These are phyloP conservation scores for Amphiprion clarkii DNA, from an alignment of 2,797 vertebrate species.

Conservation along the genomic window DNA sequence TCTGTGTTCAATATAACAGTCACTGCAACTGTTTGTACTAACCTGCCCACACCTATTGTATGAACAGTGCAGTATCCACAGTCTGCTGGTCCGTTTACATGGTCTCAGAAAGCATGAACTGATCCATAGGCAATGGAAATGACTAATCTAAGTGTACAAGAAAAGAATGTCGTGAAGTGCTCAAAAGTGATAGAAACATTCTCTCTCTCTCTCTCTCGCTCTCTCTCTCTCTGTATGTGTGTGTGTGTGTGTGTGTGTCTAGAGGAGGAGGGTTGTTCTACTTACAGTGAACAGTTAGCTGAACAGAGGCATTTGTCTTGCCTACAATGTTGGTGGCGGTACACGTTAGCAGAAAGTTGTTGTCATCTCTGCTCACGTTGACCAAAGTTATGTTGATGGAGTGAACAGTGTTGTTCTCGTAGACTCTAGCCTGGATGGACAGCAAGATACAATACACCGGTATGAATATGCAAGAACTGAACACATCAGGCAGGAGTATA, in stretches of 20 bases:
- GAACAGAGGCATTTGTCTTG: slow-evolving; percentile 94
- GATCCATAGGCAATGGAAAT: too few species aligned
- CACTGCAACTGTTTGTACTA: too few species aligned
- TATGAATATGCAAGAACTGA: not conserved
- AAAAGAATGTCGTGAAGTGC: too few species aligned
- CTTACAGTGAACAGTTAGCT: slow-evolving; percentile 96
- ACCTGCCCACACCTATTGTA: too few species aligned
- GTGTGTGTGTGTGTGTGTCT: slow-evolving; percentile 20
- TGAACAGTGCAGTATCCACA: too few species aligned
- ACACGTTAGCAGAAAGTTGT: slow-evolving; percentile 92
- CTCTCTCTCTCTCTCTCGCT: too few species aligned
- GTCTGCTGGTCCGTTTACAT: too few species aligned
- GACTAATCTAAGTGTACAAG: too few species aligned
- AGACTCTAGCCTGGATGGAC: slow-evolving; percentile 87
- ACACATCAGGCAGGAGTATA: not conserved
- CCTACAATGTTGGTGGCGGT: slow-evolving; percentile 96
- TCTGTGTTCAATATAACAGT: too few species aligned
- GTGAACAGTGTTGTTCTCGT: slow-evolving; percentile 91
- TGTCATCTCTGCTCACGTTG: slow-evolving; percentile 95
- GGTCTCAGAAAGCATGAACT: too few species aligned
- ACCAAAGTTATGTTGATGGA: slow-evolving; percentile 94
- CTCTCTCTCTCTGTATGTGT: not conserved
- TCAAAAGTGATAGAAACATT: too few species aligned
- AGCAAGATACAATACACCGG: not conserved
- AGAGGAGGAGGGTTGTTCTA: slow-evolving; percentile 41